A percentile compares a stretch with the other conserved stretches of the same genome.
Evolutionary conservation across 2,113 vertebrate species (phyloP).

Genomic region (Melanocharis versteri): DNA sequence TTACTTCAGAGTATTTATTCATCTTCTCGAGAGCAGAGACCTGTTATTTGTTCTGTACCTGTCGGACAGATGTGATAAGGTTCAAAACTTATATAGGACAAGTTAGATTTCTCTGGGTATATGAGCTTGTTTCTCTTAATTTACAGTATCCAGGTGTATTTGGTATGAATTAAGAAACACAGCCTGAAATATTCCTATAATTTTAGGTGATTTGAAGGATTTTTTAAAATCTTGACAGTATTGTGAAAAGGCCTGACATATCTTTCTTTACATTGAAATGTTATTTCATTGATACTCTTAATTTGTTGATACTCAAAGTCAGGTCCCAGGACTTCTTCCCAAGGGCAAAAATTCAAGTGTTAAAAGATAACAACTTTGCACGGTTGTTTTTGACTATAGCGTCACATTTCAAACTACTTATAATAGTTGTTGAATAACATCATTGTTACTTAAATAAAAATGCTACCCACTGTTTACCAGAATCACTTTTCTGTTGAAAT

Average conservation of each 20-base stretch:
- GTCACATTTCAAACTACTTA: conserved; percentile 36
- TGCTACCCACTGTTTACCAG: conserved; percentile 56
- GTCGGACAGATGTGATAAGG: not conserved
- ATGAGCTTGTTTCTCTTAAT: not conserved
- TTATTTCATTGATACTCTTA: not conserved
- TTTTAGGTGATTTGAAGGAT: not conserved
- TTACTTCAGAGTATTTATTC: not conserved
- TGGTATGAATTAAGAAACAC: not conserved
- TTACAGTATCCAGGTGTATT: not conserved
- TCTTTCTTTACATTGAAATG: not conserved
- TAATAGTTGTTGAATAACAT: conserved; percentile 12
- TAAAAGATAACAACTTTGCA: not conserved
- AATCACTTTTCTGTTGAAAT: conserved; percentile 68
- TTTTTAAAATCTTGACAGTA: not conserved
- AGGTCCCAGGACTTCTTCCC: not conserved
- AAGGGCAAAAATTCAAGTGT: not conserved
- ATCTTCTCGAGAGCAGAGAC: not conserved
- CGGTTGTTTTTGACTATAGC: not conserved
- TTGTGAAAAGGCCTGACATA: not conserved
- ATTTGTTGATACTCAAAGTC: not conserved
- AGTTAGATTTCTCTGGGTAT: not conserved
- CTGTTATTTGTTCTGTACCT: not conserved
- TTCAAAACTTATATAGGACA: not conserved
- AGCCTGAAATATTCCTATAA: not conserved
- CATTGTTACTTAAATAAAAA: conserved; percentile 65